phyloP scores from a whole-genome alignment of 2,113 vertebrate genomes.

The Plecturocebus donacophilus region DNA sequence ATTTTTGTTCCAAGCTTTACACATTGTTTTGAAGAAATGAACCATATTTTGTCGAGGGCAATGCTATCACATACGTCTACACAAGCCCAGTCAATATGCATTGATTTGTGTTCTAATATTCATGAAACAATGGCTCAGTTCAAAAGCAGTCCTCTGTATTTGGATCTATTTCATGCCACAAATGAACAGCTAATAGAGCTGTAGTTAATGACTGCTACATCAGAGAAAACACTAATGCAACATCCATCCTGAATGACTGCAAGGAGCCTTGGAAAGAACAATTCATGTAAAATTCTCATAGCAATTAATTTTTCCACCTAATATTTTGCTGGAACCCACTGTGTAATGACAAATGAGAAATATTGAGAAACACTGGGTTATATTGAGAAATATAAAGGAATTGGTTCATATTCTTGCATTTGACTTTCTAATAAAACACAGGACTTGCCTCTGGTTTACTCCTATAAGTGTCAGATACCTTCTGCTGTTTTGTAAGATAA shows the following conservation, averaged over 20 bases:
- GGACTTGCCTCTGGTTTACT: background rate
- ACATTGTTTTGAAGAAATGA: constrained; percentile 50
- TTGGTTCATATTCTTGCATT: background rate
- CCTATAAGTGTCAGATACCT: background rate
- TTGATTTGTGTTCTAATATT: constrained; percentile 66
- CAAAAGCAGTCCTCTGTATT: constrained; percentile 52
- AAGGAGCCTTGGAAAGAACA: constrained; percentile 53
- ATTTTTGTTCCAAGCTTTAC: constrained; percentile 35
- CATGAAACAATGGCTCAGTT: constrained; percentile 53
- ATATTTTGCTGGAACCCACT: background rate
- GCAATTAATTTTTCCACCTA: background rate
- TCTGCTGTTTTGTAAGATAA: background rate
- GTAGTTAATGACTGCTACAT: constrained; percentile 57
- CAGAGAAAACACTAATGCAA: constrained; percentile 17
- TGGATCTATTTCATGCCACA: constrained; percentile 55
- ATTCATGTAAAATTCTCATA: constrained; percentile 34
- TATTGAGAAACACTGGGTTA: background rate
- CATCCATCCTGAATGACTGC: background rate
- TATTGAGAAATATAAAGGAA: background rate
- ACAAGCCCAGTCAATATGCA: constrained; percentile 60
- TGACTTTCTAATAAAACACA: background rate
- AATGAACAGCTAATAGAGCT: constrained; percentile 51
- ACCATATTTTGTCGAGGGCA: constrained; percentile 39
- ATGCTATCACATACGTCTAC: constrained; percentile 52
- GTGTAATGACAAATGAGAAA: background rate